These are phyloP conservation scores for Coccyzus lansbergi DNA, from an alignment of 2,797 vertebrate genomes.

Conservation along the genomic window DNA sequence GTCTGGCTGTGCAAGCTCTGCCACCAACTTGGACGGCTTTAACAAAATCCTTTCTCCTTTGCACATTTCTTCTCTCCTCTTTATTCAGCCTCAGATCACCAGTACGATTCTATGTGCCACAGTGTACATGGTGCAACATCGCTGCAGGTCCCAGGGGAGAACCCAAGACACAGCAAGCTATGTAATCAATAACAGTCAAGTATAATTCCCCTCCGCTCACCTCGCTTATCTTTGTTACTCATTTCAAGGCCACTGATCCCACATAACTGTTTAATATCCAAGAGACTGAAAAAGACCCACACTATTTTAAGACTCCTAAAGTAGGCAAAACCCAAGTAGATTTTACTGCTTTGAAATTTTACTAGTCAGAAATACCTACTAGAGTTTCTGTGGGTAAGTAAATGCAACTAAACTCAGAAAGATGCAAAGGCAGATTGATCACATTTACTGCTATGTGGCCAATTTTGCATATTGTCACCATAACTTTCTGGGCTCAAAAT, in stretches of 20 bases:
- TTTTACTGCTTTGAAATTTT: neutral
- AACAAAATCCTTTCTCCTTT: neutral
- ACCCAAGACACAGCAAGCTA: too few relatives aligned
- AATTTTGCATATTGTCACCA: neutral
- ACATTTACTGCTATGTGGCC: fast-evolving
- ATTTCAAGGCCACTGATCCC: neutral
- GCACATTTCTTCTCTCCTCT: neutral
- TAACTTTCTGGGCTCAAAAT: neutral
- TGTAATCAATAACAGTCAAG: neutral
- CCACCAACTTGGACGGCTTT: neutral
- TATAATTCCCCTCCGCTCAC: fast-evolving
- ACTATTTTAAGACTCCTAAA: neutral
- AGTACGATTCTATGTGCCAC: neutral
- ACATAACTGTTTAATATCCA: neutral
- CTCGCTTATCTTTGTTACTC: neutral
- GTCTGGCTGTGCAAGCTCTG: neutral
- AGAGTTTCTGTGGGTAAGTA: neutral
- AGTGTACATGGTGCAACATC: fast-evolving
- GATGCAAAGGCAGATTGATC: neutral
- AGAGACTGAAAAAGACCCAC: neutral
- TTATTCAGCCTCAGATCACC: slow-evolving; percentile 1
- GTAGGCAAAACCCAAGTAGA: neutral
- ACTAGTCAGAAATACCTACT: neutral
- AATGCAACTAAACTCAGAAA: neutral
- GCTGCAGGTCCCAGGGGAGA: neutral